Base-by-base conservation (phyloP, 2,888 invertebrate genomes). In the Sussaba pulchella region DNA sequence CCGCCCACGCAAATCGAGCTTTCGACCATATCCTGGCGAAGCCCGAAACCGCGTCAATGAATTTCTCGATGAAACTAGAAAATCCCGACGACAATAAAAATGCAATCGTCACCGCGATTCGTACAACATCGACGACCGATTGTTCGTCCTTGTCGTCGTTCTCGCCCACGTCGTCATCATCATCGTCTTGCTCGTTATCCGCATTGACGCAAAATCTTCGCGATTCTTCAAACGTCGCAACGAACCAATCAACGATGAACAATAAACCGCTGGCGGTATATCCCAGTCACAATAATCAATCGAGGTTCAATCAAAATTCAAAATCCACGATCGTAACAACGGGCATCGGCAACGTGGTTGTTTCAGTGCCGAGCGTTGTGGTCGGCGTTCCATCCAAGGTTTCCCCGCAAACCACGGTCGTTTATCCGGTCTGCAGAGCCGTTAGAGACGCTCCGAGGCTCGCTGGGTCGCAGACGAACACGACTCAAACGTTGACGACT, bases 401-500 rank as follows among this genome's bases (percentile, higher is more conserved):
- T 54, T 63, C 61, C 59, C 47, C 75, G 59, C 67, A 80, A 74
- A 63, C 82, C 45, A 50, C 81, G 61, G 85, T 88, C 5, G 85
- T 86, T 2, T 88, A 89, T 70, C 85, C 89, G 2, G 81, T 83
- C 0, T 87, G 87, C 57, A 83, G 84, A 36, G 79, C 78, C 54
- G 61, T 36, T 63, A 85, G 84, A 70, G 89, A 89, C 12, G 36
- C 81, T 1, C 85, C 85, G 47, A 86, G 80, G 73, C 72, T 88
- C 31, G 57, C 83, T 0, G 77, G 85, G 0, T 74, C 85, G 3
- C 84, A 85, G 43, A 85, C 67, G 0, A 88, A 76, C 47, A 85
- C 88, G 31, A 87, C 88, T 1, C 88, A 87, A 71, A 84, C 87
- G 8, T 36, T 88, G 24, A 84, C 87, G 8, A 87, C 88, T 0